Conservation (phyloP, 1,140 invertebrate genomes). For the Centruroides sculpturatus region DNA sequence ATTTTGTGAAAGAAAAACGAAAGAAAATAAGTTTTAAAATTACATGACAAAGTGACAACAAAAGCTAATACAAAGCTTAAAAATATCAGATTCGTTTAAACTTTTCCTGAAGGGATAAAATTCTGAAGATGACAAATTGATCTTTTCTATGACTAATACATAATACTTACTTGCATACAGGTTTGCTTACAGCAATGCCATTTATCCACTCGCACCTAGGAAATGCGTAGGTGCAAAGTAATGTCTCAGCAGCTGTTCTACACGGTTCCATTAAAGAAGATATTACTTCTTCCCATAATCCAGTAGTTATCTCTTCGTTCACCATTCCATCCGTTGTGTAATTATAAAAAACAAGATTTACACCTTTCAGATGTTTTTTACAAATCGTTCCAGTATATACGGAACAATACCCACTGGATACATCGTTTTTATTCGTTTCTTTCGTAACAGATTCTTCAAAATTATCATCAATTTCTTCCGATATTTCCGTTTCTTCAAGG, state of each 20-base stretch:
- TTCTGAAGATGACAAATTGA: too few relatives aligned
- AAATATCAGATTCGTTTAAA: too few relatives aligned
- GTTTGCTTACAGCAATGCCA: constrained; percentile 23
- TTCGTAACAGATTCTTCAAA: neutral
- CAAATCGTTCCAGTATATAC: constrained; percentile 79
- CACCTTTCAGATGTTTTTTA: constrained; percentile 53
- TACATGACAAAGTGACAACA: too few relatives aligned
- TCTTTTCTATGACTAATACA: too few relatives aligned
- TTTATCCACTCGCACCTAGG: constrained; percentile 57
- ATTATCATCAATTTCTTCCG: neutral
- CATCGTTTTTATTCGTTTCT: neutral
- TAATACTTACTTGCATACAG: constrained; percentile 37
- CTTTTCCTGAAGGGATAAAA: too few relatives aligned
- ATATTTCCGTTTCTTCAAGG: neutral
- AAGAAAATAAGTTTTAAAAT: too few relatives aligned
- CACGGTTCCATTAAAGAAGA: constrained; percentile 61
- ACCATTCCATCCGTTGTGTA: constrained; percentile 27
- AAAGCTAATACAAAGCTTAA: too few relatives aligned
- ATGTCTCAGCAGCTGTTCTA: constrained; percentile 64
- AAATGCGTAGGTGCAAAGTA: constrained; percentile 83
- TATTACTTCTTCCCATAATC: constrained; percentile 73
- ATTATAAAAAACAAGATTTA: constrained; percentile 67
- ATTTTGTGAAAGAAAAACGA: too few relatives aligned
- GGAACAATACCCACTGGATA: constrained; percentile 52
- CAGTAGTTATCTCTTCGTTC: constrained; percentile 67